Evolutionary conservation across 2,888 invertebrate genomes (phyloP), one percentile per base, ranked within the genome.

Genomic region (Drosophila lutescens): DNA sequence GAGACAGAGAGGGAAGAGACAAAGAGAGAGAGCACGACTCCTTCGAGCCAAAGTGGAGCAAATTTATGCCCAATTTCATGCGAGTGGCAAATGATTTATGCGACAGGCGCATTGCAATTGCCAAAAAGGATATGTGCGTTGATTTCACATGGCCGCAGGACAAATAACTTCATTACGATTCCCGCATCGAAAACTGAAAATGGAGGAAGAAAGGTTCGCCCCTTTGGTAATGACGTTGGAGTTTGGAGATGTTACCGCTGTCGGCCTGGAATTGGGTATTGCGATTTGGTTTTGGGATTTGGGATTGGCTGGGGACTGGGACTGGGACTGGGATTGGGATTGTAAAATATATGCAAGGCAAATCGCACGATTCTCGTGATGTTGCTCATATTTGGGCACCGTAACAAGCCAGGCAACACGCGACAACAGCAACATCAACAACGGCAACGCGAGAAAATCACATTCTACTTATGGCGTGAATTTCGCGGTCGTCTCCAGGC

Each of bases 291-390:
- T 66, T 65, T 67, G 67, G 66, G 38, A 32, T 63, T 72, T 72
- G 71, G 73, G 57, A 56, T 73, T 63, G 53, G 56, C 20, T 53
- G 41, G 73, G 38, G 61, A 71, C 58, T 80, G 58, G 54, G 55
- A 54, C 36, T 76, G 73, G 38, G 61, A 71, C 58, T 80, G 58
- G 54, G 55, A 54, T 43, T 76, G 84, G 77, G 61, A 83, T 86
- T 81, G 85, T 86, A 79, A 85, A 88, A 86, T 85, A 88, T 85
- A 84, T 88, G 89, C 85, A 90, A 90, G 80, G 86, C 80, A 88
- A 88, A 83, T 84, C 89, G 89, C 90, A 90, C 90, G 90, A 90
- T 90, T 90, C 89, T 90, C 90, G 90, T 90, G 90, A 90, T 89
- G 89, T 86, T 90, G 89, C 90, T 90, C 90, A 90, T 90, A 90